These are phyloP conservation scores for Drosophila picticornis DNA, from an alignment of 2,888 invertebrate species.

Conservation along the genomic window DNA sequence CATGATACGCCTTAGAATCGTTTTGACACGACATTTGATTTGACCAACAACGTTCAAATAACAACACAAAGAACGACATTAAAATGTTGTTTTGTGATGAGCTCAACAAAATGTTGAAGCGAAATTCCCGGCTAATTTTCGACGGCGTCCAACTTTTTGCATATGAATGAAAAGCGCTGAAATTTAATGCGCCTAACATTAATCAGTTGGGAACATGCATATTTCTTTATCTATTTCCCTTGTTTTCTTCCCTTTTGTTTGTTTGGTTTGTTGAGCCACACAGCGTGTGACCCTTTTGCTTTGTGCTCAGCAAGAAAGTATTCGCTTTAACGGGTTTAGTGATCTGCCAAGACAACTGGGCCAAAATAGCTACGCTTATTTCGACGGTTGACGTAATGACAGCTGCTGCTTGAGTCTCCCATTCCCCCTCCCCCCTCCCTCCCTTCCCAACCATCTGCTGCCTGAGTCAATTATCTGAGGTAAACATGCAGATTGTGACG, in stretches of 20 bases:
- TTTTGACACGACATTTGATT: slow-evolving; percentile 44
- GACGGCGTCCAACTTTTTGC: slow-evolving; percentile 55
- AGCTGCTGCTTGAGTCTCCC: background rate
- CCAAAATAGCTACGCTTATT: background rate
- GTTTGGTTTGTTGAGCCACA: background rate
- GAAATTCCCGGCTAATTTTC: slow-evolving; percentile 24
- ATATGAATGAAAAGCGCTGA: slow-evolving; percentile 74
- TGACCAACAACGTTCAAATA: slow-evolving; percentile 11
- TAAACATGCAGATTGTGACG: slow-evolving; percentile 38
- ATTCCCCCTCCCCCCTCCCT: background rate
- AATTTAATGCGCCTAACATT: slow-evolving; percentile 66
- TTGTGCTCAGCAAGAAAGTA: background rate
- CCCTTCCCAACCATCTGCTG: background rate
- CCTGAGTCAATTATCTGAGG: background rate
- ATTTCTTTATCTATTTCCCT: background rate
- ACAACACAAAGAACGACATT: slow-evolving; percentile 12
- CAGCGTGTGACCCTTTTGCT: slow-evolving; percentile 9
- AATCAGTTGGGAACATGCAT: slow-evolving; percentile 57
- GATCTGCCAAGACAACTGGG: background rate
- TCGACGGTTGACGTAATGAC: slow-evolving; percentile 1
- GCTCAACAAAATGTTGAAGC: slow-evolving; percentile 54
- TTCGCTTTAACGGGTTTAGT: background rate
- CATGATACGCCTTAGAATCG: slow-evolving; percentile 42
- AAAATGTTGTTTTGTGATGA: slow-evolving; percentile 41
- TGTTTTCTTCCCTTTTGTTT: background rate